Evolutionary conservation across 2,113 vertebrate genomes (phyloP).

Genomic region (Menura novaehollandiae): DNA sequence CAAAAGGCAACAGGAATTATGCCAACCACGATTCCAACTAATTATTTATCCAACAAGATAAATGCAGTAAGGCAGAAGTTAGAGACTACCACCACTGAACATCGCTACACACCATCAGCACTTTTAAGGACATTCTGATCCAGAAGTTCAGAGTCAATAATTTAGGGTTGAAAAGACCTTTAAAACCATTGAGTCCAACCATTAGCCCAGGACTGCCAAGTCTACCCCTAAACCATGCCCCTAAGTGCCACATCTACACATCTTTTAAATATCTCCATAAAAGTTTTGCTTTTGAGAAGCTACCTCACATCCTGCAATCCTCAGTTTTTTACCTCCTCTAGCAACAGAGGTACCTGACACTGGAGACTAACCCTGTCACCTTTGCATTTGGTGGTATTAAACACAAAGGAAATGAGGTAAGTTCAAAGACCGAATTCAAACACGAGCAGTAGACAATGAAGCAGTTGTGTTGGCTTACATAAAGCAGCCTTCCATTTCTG

Average conservation of each 20-base stretch:
- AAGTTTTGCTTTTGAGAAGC: neutral
- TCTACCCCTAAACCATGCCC: neutral
- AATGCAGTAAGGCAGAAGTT: neutral
- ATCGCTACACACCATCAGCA: neutral
- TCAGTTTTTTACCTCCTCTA: neutral
- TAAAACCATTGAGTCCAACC: neutral
- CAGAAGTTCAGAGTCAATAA: neutral
- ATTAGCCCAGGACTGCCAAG: neutral
- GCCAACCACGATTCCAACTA: neutral
- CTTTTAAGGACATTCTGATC: neutral
- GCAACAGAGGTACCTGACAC: neutral
- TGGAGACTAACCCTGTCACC: neutral
- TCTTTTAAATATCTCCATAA: neutral
- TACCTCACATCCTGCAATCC: neutral
- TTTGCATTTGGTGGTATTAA: neutral
- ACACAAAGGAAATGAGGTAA: neutral
- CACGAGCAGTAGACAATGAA: neutral
- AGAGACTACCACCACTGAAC: neutral
- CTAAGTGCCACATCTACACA: neutral
- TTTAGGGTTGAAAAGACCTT: neutral
- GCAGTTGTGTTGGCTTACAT: neutral
- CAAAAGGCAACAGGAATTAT: neutral
- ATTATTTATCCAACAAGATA: neutral
- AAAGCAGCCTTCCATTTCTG: neutral
- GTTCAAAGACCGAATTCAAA: neutral